phyloP scores from a whole-genome alignment of 2,888 invertebrate genomes.

The Caenorhabditis auriculariae region DNA sequence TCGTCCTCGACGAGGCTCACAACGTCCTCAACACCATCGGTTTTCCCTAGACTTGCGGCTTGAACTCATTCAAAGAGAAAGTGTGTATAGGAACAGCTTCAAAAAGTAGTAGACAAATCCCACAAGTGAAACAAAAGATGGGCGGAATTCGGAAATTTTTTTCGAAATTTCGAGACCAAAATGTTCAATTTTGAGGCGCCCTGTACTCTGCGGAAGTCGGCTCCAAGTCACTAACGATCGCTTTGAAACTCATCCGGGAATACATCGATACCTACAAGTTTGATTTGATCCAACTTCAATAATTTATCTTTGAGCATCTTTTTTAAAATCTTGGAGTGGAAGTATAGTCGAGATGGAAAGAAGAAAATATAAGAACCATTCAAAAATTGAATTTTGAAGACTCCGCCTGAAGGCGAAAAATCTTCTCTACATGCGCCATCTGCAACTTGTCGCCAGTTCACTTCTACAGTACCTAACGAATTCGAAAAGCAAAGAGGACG shows the following conservation, averaged over 20 bases:
- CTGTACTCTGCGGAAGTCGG: slow-evolving; percentile 42
- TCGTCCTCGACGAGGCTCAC: slow-evolving; percentile 92
- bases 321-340: too few relatives aligned
- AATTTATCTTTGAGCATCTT: background rate
- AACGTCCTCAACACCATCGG: slow-evolving; percentile 88
- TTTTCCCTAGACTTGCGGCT: too few relatives aligned
- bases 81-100: background rate
- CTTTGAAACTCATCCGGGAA: slow-evolving; percentile 37
- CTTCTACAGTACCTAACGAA: slow-evolving; percentile 10
- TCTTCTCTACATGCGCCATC: slow-evolving; percentile 44
- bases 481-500: slow-evolving; percentile 4
- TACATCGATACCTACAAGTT: slow-evolving; percentile 34
- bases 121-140: too few relatives aligned
- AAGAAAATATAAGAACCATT: background rate
- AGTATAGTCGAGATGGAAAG: background rate
- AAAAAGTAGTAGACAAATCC: background rate
- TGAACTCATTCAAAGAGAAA: background rate
- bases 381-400: slow-evolving; percentile 5
- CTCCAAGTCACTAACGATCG: slow-evolving; percentile 22
- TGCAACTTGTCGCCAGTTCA: slow-evolving; percentile 27
- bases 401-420: slow-evolving; percentile 37
- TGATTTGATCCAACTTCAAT: background rate
- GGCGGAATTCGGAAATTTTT: too few relatives aligned
- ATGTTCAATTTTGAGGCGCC: slow-evolving; percentile 23
- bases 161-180: background rate